These are phyloP conservation scores for Gila robusta DNA, from an alignment of 2,797 vertebrate species.

Conservation along the genomic window DNA sequence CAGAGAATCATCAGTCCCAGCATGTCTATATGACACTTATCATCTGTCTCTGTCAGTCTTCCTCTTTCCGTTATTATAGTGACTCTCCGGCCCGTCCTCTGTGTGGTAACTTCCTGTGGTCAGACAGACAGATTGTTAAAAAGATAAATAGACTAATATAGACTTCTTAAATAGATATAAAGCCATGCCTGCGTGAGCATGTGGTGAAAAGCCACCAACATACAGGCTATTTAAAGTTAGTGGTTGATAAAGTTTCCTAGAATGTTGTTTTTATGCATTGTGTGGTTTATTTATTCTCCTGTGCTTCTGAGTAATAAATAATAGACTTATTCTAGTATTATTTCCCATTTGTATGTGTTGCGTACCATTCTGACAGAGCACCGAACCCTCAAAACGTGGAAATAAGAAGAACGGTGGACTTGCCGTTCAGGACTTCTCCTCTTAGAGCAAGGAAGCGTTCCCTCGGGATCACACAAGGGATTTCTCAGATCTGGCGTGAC, in stretches of 20 bases:
- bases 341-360: not conserved
- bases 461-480: too few relatives aligned
- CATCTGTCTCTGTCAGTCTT: not conserved
- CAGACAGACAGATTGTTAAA: too few relatives aligned
- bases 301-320: not conserved
- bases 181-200: not conserved
- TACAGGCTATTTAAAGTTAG: not conserved
- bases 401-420: not conserved
- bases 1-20: conserved; percentile 14
- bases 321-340: not conserved
- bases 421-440: not conserved
- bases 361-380: not conserved
- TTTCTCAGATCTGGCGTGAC: too few relatives aligned
- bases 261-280: not conserved
- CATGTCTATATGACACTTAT: not conserved
- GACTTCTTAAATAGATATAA: too few relatives aligned
- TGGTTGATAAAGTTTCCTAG: not conserved
- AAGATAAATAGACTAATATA: too few relatives aligned
- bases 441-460: too few relatives aligned
- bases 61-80: not conserved
- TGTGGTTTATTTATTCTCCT: not conserved
- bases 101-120: conserved; percentile 18
- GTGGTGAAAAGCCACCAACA: not conserved
- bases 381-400: not conserved
- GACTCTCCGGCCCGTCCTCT: not conserved